These are phyloP conservation scores for Lordiphosa fenestrarum DNA, from an alignment of 2,888 invertebrate species.

Conservation along the genomic window DNA sequence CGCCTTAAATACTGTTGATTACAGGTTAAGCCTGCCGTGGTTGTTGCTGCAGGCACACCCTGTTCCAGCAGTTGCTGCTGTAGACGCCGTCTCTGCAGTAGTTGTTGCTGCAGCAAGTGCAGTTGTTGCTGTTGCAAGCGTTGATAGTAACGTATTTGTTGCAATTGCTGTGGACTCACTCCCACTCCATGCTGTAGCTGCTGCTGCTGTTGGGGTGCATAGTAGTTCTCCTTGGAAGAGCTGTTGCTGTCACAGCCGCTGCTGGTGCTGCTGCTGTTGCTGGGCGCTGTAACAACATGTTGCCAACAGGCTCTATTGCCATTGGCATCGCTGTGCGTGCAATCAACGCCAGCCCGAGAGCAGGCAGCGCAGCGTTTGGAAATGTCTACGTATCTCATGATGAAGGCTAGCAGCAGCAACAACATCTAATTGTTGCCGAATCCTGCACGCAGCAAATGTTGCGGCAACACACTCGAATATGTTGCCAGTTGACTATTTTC, in stretches of 20 bases:
- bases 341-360: conserved; percentile 47
- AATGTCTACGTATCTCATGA: conserved; percentile 80
- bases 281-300: conserved; percentile 59
- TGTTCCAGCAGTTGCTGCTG: conserved; percentile 76
- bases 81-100: conserved; percentile 80
- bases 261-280: conserved; percentile 73
- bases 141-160: conserved; percentile 81
- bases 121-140: conserved; percentile 79
- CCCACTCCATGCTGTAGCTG: conserved; percentile 65
- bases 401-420: conserved; percentile 79
- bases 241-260: conserved; percentile 76
- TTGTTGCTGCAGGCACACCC: conserved; percentile 54
- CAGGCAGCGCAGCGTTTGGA: conserved; percentile 73
- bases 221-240: conserved; percentile 77
- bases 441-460: conserved; percentile 40
- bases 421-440: conserved; percentile 77
- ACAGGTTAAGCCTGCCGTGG: conserved; percentile 56
- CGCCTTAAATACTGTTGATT: conserved; percentile 75
- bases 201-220: conserved; percentile 51
- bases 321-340: conserved; percentile 46
- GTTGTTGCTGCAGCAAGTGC: conserved; percentile 78
- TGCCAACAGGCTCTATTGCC: conserved; percentile 59
- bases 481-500: conserved; percentile 53
- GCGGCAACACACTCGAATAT: conserved; percentile 42
- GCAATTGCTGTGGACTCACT: conserved; percentile 83